Percentiles rank a stretch among this genome's conserved stretches.
These are phyloP conservation scores for Allygus modestus DNA, from an alignment of 2,888 invertebrate genomes.

Conservation along the genomic window DNA sequence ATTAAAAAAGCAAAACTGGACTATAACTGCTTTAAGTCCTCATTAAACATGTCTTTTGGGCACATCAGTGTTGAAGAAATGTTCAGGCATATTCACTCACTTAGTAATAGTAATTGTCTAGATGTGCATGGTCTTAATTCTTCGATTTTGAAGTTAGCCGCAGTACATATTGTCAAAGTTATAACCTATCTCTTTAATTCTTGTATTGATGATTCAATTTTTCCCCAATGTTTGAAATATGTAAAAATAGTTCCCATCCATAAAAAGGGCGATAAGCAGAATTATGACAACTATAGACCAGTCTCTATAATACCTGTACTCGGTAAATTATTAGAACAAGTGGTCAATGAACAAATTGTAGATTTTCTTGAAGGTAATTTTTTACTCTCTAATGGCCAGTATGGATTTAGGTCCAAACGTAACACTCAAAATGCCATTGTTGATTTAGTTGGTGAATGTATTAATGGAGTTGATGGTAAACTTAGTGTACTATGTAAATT, in stretches of 20 bases:
- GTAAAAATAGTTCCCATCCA: conserved; percentile 13
- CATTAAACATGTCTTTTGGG: background rate
- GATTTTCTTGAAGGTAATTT: conserved; percentile 14
- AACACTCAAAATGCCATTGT: background rate
- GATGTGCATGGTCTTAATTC: background rate
- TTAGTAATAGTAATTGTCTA: background rate
- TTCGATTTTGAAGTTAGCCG: background rate
- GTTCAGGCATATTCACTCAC: background rate
- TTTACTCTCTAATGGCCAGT: conserved; percentile 16
- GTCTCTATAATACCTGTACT: conserved; percentile 18
- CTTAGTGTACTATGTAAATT: background rate
- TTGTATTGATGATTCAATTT: background rate
- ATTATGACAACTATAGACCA: conserved; percentile 29
- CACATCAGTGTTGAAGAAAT: background rate
- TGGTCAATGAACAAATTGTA: conserved; percentile 17
- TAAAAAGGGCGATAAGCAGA: background rate
- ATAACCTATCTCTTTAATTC: background rate
- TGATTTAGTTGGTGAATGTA: background rate
- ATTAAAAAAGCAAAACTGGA: no score
- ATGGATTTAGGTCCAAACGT: conserved; percentile 18
- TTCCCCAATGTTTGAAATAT: conserved; percentile 7
- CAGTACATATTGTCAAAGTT: background rate
- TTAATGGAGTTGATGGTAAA: background rate
- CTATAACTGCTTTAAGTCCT: no score
- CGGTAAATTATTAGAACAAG: background rate